Percentiles rank a stretch among this genome's conserved stretches.
These are phyloP conservation scores for Apis florea DNA, from an alignment of 1,140 invertebrate genomes.

Conservation along the genomic window DNA sequence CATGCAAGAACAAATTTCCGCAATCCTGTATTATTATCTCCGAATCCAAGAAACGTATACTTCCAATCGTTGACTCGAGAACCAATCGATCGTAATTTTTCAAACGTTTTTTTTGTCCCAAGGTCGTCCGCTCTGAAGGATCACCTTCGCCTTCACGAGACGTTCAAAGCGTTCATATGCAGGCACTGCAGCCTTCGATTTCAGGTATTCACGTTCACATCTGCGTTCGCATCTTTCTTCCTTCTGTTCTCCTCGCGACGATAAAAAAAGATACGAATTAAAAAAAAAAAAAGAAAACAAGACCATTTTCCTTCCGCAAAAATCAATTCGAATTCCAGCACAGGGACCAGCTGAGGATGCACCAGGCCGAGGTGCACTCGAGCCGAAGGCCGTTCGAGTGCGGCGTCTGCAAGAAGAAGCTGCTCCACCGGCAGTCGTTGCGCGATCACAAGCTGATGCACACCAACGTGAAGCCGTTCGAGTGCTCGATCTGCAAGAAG, in stretches of 20 bases:
- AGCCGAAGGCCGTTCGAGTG: conserved; percentile 39
- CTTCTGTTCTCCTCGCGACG: background rate
- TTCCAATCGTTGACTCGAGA: too few relatives aligned
- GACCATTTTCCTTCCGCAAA: background rate
- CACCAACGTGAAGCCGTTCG: conserved; percentile 53
- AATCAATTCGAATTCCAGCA: conserved; percentile 35
- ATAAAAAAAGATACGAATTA: background rate
- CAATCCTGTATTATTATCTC: background rate
- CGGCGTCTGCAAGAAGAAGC: conserved; percentile 52
- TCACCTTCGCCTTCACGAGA: conserved; percentile 41
- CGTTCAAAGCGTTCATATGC: conserved; percentile 43
- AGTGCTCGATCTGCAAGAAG: conserved; percentile 56
- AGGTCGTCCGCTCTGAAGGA: conserved; percentile 51
- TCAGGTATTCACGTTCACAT: conserved; percentile 38
- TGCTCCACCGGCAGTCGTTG: conserved; percentile 35
- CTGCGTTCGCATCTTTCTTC: background rate
- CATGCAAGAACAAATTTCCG: too few relatives aligned
- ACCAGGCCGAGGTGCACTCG: conserved; percentile 16
- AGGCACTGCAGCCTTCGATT: conserved; percentile 49
- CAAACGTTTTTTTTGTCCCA: background rate
- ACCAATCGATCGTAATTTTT: too few relatives aligned
- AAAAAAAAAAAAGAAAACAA: background rate
- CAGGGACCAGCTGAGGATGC: conserved; percentile 16
- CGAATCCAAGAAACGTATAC: too few relatives aligned
- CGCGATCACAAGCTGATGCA: conserved; percentile 52